A percentile compares a stretch with the other conserved stretches of the same genome.
Conservation (phyloP, 2,888 invertebrate species). For the Eudasyphora cyanicolor region DNA sequence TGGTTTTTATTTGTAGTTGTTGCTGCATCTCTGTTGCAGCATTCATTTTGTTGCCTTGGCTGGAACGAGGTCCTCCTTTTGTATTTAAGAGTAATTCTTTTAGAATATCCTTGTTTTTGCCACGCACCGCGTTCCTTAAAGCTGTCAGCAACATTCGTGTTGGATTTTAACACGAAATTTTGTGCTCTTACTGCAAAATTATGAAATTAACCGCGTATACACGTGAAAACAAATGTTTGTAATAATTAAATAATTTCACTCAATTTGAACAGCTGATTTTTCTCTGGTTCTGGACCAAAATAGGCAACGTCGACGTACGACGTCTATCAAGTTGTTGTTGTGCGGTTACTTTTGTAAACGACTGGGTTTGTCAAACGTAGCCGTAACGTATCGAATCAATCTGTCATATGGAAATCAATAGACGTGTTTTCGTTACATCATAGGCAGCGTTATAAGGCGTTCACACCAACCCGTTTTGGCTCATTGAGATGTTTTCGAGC, state of each 20-base stretch:
- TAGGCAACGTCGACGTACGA: no score
- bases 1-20: not conserved
- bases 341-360: no score
- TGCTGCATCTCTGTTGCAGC: not conserved
- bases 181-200: not conserved
- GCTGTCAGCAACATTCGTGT: conserved; percentile 66
- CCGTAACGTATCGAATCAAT: no score
- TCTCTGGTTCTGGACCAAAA: no score
- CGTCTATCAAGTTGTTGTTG: no score
- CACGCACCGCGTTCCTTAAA: conserved; percentile 57
- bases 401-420: no score
- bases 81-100: conserved; percentile 35
- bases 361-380: no score
- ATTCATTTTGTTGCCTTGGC: conserved; percentile 31
- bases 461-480: no score
- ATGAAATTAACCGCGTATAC: not conserved
- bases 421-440: no score
- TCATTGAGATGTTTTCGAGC: no score
- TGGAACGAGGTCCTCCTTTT: not conserved
- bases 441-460: no score
- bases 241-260: conserved; percentile 23
- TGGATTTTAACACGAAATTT: not conserved
- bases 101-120: conserved; percentile 42
- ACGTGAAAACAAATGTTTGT: conserved; percentile 58
- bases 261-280: not conserved